Conservation (phyloP, 1,140 invertebrate species). For the Bicyclus anynana region DNA sequence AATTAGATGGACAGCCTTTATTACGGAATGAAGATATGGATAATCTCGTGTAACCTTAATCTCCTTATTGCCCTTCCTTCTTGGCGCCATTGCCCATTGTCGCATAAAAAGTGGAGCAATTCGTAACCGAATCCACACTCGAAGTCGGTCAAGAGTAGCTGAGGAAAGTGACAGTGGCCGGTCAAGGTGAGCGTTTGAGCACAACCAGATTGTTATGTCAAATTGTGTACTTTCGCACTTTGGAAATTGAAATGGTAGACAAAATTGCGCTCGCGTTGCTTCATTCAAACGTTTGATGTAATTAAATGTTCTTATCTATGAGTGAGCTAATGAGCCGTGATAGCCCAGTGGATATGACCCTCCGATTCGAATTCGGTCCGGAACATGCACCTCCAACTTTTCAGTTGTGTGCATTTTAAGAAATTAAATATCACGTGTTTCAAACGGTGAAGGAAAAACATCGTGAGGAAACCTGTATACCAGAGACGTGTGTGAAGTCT, state of each 20-base stretch:
- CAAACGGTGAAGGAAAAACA: no score
- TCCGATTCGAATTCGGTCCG: no score
- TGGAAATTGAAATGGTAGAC: not conserved
- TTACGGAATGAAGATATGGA: no score
- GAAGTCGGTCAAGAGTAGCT: conserved; percentile 23
- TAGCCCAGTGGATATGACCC: no score
- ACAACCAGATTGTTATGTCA: conserved; percentile 2
- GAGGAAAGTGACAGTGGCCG: conserved; percentile 29
- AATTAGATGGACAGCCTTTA: no score
- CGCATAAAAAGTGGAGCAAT: conserved; percentile 3
- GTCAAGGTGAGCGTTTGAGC: conserved; percentile 23
- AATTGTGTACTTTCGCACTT: conserved; percentile 11
- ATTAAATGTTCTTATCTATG: not conserved
- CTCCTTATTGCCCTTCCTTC: not conserved
- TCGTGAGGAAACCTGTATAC: no score
- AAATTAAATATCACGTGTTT: no score
- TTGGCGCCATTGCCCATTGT: conserved; percentile 6
- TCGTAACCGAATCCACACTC: conserved; percentile 9
- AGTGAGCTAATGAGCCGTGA: no score
- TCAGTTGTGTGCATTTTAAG: no score
- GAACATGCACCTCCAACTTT: no score
- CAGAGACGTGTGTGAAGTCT: no score
- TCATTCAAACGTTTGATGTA: not conserved
- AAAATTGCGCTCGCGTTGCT: not conserved
- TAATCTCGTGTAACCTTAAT: no score